Evolutionary conservation across 2,113 vertebrate species (phyloP).

Genomic region (Gadus macrocephalus): DNA sequence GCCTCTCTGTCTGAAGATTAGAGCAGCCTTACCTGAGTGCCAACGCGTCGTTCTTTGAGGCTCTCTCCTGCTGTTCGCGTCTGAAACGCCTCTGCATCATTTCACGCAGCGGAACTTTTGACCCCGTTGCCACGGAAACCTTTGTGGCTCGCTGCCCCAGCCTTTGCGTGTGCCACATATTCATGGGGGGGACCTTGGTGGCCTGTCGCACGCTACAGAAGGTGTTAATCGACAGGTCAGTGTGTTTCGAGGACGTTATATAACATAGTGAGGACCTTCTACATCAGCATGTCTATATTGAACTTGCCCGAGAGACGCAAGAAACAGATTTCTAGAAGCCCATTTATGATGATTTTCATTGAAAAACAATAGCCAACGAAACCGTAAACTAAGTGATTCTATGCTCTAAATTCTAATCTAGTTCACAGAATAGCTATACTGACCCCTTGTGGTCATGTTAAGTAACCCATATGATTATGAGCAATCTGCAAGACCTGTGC

Average conservation of each 20-base stretch:
- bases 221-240: conserved; percentile 83
- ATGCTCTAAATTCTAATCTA: too few species aligned
- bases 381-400: too few species aligned
- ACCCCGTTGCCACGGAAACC: conserved; percentile 77
- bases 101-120: conserved; percentile 90
- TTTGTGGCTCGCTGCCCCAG: conserved; percentile 83
- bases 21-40: conserved; percentile 93
- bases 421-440: too few species aligned
- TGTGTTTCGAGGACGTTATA: neutral
- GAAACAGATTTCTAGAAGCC: too few species aligned
- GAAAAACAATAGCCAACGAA: too few species aligned
- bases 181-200: conserved; percentile 86
- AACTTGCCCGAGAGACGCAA: too few species aligned
- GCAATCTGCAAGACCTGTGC: too few species aligned
- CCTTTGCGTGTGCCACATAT: conserved; percentile 91
- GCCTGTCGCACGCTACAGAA: conserved; percentile 89
- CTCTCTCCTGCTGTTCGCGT: conserved; percentile 81
- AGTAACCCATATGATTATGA: too few species aligned
- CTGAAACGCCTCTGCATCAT: conserved; percentile 90
- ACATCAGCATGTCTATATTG: too few species aligned
- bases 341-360: too few species aligned
- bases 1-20: conserved; percentile 68
- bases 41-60: conserved; percentile 86
- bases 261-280: too few species aligned
- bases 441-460: too few species aligned